Conservation (phyloP, 2,888 invertebrate genomes). For the Melieria picta region DNA sequence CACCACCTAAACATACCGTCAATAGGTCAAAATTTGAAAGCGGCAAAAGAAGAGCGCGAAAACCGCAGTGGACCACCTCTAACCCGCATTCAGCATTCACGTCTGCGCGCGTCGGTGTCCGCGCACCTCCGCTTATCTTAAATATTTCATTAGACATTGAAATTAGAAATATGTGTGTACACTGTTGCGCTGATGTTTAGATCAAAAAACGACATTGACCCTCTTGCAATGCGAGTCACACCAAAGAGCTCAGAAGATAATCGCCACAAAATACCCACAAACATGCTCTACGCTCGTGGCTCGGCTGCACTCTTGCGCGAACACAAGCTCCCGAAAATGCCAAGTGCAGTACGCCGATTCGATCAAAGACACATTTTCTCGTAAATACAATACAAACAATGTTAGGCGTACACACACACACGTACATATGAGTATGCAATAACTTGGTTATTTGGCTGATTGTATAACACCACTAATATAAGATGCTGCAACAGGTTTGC, state of each 20-base stretch:
- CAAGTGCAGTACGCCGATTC: no score
- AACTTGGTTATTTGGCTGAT: neutral
- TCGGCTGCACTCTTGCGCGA: no score
- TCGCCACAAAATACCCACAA: neutral
- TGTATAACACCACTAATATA: neutral
- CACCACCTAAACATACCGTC: neutral
- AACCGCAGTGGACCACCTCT: neutral
- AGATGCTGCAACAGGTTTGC: neutral
- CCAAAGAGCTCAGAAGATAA: neutral
- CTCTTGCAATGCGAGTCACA: neutral
- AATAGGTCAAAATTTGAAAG: conserved; percentile 29
- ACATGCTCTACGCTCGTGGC: no score
- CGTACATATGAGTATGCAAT: neutral
- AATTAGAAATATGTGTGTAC: neutral
- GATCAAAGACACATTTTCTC: neutral
- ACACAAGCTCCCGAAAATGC: no score
- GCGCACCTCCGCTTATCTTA: neutral
- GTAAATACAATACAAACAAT: neutral
- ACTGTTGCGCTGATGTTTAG: conserved; percentile 6
- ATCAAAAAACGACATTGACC: conserved; percentile 29
- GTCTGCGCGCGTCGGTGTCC: neutral
- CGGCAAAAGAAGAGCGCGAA: conserved; percentile 1
- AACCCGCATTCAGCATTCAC: no score
- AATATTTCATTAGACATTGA: neutral
- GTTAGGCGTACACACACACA: neutral